phyloP scores from a whole-genome alignment of 23 tunicate genomes.

The Ciona savignyi region DNA sequence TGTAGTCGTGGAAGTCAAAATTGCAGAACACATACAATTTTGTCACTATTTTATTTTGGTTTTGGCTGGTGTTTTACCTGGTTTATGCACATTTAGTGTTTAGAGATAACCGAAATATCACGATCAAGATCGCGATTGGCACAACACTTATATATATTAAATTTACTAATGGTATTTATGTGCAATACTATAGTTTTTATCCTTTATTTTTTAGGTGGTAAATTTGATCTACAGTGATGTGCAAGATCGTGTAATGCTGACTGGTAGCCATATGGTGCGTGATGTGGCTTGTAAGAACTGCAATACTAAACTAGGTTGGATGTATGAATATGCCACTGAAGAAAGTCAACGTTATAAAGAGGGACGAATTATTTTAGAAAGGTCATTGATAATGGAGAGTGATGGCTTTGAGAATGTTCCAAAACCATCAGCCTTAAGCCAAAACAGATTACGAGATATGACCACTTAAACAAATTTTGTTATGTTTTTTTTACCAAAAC shows the following conservation, averaged over 20 bases:
- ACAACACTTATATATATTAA: no score
- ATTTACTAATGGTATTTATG: no score
- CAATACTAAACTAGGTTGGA: constrained; percentile 94
- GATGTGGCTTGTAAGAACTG: constrained; percentile 96
- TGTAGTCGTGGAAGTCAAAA: no score
- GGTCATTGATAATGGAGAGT: constrained; percentile 87
- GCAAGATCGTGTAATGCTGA: constrained; percentile 95
- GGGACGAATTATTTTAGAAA: constrained; percentile 80
- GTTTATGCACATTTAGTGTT: no score
- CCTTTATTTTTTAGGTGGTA: constrained; percentile 50
- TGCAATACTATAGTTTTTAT: not conserved
- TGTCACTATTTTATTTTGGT: no score
- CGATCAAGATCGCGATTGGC: no score
- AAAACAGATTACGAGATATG: not conserved
- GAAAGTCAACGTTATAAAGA: constrained; percentile 83
- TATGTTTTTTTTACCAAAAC: no score
- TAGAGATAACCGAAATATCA: no score
- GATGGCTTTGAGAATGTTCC: constrained; percentile 84
- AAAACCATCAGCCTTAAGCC: constrained; percentile 32
- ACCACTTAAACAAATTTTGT: no score
- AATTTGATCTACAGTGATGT: constrained; percentile 89
- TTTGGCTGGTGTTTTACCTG: no score
- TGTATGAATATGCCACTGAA: constrained; percentile 98
- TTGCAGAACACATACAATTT: no score
- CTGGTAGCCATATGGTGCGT: constrained; percentile 95